Evolutionary conservation across 1,140 invertebrate genomes (phyloP), one percentile per base, ranked within the genome.

Genomic region (Drosophila funebris): DNA sequence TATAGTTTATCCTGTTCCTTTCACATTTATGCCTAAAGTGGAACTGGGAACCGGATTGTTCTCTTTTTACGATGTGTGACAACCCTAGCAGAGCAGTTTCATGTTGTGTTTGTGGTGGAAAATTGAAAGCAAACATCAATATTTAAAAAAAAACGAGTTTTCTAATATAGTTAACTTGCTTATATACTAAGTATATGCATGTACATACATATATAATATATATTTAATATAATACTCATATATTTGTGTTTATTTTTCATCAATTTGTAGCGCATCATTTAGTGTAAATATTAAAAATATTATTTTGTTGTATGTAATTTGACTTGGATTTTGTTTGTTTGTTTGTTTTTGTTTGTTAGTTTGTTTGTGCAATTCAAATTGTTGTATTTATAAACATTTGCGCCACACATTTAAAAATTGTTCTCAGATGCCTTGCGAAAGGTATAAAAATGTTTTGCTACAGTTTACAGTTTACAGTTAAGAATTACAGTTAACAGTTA

Each of bases 231-330:
- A 83, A 79, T 83, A 76, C 72, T 83, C 66, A 57, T 54, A 67
- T 24, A 24, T 58, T 76, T 41, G 37, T 60, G 66, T 64, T 68
- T 76, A 76, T 67, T 76, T 56, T 61, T 76, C 62, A 53, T 83
- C 64, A 78, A 83, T 71, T 62, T 67, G 61, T 57, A 20, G 33
- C 29, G 53, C 48, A 52, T 62, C 50, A 24, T 69, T 78, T 57
- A 61, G 69, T 81, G 70, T 87, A 87, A 71, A 85, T 88, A 66
- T 73, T 82, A 81, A 87, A 87, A 78, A 87, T 82, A 87, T 57
- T 72, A 33, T 27, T 39, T 52, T 63, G 43, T 61, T 73, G 16
- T 71, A 41, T 75, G 44, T 87, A 87, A 87, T 87, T 87, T 87
- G 82, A 87, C 82, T 73, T 82, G 83, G 63, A 72, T 73, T 69